A percentile compares a stretch with the other conserved stretches of the same genome.
Conservation (phyloP, 2,113 vertebrate species). For the Catharus bicknelli region DNA sequence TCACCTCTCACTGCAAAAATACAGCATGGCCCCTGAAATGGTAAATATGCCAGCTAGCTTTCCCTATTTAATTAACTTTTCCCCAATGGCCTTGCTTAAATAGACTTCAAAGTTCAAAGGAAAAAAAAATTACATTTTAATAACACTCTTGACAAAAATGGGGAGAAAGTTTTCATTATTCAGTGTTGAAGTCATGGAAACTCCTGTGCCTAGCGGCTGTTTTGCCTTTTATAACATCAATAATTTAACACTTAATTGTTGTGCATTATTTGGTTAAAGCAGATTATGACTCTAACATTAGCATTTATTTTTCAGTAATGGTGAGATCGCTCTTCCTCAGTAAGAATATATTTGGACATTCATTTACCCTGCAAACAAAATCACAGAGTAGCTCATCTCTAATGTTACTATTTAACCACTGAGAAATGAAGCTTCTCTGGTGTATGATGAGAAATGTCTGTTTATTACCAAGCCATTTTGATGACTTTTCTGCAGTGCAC, state of each 20-base stretch:
- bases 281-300: constrained; percentile 49
- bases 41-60: constrained; percentile 18
- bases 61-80: constrained; percentile 36
- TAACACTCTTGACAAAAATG: constrained; percentile 17
- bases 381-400: background rate
- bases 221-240: constrained; percentile 56
- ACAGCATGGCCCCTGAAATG: background rate
- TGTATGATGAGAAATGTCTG: constrained; percentile 10
- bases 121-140: constrained; percentile 37
- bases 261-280: constrained; percentile 51
- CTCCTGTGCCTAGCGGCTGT: constrained; percentile 15
- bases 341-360: background rate
- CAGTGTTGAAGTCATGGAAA: constrained; percentile 29
- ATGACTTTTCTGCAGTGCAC: constrained; percentile 30
- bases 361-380: constrained; percentile 48
- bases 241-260: constrained; percentile 67
- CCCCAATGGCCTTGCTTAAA: constrained; percentile 36
- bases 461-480: constrained; percentile 29
- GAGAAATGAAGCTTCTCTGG: constrained; percentile 17
- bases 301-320: constrained; percentile 44
- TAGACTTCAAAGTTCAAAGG: constrained; percentile 50
- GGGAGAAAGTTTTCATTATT: constrained; percentile 50
- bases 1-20: background rate
- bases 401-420: background rate
- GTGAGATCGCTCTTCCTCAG: constrained; percentile 17